Percentiles rank a stretch among this genome's conserved stretches.
These are phyloP conservation scores for Emmelina monodactyla DNA, from an alignment of 2,888 invertebrate species.

Conservation along the genomic window DNA sequence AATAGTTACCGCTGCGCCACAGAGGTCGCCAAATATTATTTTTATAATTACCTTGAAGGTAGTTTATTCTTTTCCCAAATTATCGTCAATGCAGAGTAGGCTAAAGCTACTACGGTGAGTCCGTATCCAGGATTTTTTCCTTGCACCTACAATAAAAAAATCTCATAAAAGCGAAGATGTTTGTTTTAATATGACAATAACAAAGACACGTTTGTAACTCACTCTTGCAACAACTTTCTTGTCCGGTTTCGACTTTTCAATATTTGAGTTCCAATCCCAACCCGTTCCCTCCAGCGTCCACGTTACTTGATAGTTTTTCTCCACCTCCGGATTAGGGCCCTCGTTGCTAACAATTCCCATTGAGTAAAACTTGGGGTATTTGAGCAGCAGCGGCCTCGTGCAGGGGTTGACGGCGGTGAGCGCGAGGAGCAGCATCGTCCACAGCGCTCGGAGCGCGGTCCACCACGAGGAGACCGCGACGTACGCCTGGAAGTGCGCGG, in stretches of 20 bases:
- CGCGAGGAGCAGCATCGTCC: no score
- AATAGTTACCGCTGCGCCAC: no score
- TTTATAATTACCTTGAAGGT: no score
- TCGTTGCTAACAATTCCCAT: background rate
- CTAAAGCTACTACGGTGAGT: conserved; percentile 75
- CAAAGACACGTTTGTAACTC: no score
- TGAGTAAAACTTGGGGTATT: background rate
- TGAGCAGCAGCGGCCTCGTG: background rate
- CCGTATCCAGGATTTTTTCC: conserved; percentile 84
- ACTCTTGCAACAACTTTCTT: no score
- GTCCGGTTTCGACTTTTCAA: no score
- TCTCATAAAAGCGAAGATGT: no score
- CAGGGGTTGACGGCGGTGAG: no score
- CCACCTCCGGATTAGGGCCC: background rate
- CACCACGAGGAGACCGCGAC: background rate
- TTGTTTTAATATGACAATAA: no score
- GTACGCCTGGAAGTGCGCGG: background rate
- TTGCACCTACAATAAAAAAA: conserved; percentile 39
- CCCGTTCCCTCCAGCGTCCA: background rate
- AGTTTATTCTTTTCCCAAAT: conserved; percentile 78
- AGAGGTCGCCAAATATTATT: no score
- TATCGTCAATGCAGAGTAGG: conserved; percentile 77
- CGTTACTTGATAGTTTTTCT: background rate
- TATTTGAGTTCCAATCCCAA: no score
- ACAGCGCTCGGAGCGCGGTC: no score